These are phyloP conservation scores for Chloroclystis v-ata DNA, from an alignment of 2,888 invertebrate species.

Conservation along the genomic window DNA sequence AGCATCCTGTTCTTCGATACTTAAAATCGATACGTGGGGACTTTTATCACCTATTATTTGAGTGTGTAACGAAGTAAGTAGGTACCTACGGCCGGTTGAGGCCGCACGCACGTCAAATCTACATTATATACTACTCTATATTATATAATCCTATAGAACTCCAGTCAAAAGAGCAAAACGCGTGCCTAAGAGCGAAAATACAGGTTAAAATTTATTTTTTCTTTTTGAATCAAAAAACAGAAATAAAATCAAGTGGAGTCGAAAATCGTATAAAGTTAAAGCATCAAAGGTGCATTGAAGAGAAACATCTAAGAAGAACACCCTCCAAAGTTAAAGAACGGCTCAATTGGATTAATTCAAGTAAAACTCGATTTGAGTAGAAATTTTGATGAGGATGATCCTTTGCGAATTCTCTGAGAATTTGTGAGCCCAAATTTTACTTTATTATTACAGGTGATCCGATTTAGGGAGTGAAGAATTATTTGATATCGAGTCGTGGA, in stretches of 20 bases:
- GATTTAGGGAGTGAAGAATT: not conserved
- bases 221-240: constrained; percentile 45
- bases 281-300: constrained; percentile 52
- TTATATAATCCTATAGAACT: too few relatives aligned
- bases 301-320: constrained; percentile 27
- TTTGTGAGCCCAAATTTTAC: constrained; percentile 1
- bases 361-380: constrained; percentile 21
- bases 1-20: too few relatives aligned
- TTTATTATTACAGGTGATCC: not conserved
- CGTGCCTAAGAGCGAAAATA: constrained; percentile 11
- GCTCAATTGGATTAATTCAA: constrained; percentile 33
- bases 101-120: too few relatives aligned
- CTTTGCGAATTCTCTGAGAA: constrained; percentile 5
- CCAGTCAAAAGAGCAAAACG: not conserved
- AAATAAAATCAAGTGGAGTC: constrained; percentile 47
- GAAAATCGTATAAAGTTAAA: constrained; percentile 56
- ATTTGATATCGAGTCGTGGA: not conserved
- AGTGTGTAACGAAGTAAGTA: too few relatives aligned
- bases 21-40: too few relatives aligned
- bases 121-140: too few relatives aligned
- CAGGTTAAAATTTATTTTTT: not conserved
- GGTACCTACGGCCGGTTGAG: too few relatives aligned
- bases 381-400: constrained; percentile 16
- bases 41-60: too few relatives aligned
- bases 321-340: constrained; percentile 25